Base-by-base conservation (phyloP, 1,140 invertebrate species). In the Ericerus pela region DNA sequence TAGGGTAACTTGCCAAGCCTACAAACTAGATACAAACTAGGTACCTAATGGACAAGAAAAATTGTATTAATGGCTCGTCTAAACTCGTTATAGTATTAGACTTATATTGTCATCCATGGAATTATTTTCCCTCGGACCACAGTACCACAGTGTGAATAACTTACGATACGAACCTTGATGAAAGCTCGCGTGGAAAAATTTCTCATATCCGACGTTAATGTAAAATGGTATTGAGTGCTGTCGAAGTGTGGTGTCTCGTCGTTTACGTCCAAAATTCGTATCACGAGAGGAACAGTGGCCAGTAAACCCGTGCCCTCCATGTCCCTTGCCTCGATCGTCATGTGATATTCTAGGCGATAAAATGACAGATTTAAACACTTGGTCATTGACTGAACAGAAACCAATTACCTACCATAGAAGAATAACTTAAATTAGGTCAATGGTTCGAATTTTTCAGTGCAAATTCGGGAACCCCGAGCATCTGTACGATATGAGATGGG, bases 161-260 rank as follows among this genome's bases (percentile, higher is more conserved):
- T 38, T 37, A 63, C n/a, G n/a, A n/a, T n/a, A n/a, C n/a, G n/a
- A 62, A 75, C 75, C 65, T 81, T 83, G 37, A 88, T 76, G 60
- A 81, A 72, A 18, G 84, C 83, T 20, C 76, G 69, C 29, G 75
- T 74, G 2, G 84, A 84, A 63, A 88, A 88, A 63, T 80, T 79
- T 29, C 71, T 77, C 54, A 81, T 70, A 63, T 86, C 81, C 5
- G 77, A 69, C 51, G 84, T 80, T 28, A 93, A 69, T 53, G 84
- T 80, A 60, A 89, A 89, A 65, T 90, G 83, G 66, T 92, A 93
- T 1, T 80, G 68, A 8, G 78, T 71, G 64, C 81, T 81, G 56
- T 86, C 80, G 63, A 94, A 95, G 53, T 79, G 71, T 16, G 90
- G 90, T 41, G 78, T 75, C 67, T 93, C 82, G 66, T 94, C 90